Evolutionary conservation across 30 jellyfish, hydroid and myxozoan species (phyloP).

Genomic region (Mastigias papua): DNA sequence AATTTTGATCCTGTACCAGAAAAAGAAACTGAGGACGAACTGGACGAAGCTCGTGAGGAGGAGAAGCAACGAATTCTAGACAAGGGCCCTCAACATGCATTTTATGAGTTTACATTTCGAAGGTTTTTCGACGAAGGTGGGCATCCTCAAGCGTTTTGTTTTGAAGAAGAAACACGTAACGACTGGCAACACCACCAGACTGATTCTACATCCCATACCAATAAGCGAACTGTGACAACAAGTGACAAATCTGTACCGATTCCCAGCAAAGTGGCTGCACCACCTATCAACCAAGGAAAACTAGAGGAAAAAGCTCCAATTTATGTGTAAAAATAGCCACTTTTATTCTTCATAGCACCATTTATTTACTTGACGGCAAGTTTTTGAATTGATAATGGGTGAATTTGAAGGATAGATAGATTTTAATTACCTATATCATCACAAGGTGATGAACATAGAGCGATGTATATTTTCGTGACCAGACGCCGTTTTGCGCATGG

Average conservation of each 20-base stretch:
- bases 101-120: constrained; percentile 98
- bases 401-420: background rate
- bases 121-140: constrained; percentile 99
- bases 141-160: constrained; percentile 70
- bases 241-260: constrained; percentile 89
- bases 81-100: constrained; percentile 95
- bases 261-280: constrained; percentile 96
- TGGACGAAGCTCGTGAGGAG: constrained; percentile 59
- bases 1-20: constrained; percentile 99
- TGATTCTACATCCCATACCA: constrained; percentile 14
- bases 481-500: no score
- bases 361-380: background rate
- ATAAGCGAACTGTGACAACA: constrained; percentile 87
- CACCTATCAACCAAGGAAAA: constrained; percentile 67
- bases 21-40: constrained; percentile 61
- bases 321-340: constrained; percentile 68
- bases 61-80: constrained; percentile 69
- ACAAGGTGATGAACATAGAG: background rate
- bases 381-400: background rate
- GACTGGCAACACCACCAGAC: constrained; percentile 35
- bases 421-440: background rate
- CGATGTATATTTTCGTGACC: background rate
- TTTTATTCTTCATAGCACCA: background rate
- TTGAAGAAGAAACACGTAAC: constrained; percentile 30
- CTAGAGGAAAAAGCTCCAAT: constrained; percentile 96